Evolutionary conservation across 2,113 vertebrate genomes (phyloP).

Genomic region (Hiodon alosoides): DNA sequence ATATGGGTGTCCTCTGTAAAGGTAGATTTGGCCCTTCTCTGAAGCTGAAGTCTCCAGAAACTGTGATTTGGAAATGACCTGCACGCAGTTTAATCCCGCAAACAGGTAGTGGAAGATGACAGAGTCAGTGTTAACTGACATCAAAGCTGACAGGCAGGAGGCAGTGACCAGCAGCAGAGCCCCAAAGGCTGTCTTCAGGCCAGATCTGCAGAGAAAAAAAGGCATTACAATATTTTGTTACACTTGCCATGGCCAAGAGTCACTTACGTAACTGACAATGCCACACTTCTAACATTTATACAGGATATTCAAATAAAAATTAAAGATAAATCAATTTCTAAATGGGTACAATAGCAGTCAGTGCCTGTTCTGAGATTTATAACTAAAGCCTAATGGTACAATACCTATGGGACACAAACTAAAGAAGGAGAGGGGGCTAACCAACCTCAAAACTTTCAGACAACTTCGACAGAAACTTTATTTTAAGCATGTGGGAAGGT

Average conservation of each 20-base stretch:
- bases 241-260: not conserved
- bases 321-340: no score
- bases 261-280: not conserved
- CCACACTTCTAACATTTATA: not conserved
- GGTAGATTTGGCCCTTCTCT: not conserved
- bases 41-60: not conserved
- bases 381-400: no score
- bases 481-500: no score
- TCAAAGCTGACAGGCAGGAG: conserved; percentile 78
- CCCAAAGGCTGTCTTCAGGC: conserved; percentile 69
- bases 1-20: not conserved
- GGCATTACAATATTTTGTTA: conserved; percentile 4
- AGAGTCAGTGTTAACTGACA: conserved; percentile 85
- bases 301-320: no score
- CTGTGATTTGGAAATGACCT: conserved; percentile 56
- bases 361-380: no score
- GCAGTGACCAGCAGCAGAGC: conserved; percentile 77
- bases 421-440: no score
- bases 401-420: no score
- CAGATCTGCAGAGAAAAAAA: conserved; percentile 58
- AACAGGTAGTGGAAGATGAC: conserved; percentile 92
- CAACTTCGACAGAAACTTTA: no score
- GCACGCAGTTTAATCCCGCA: conserved; percentile 78
- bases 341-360: no score
- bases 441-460: no score